These are phyloP conservation scores for Nemopilema nomurai DNA, from an alignment of 30 jellyfish, hydroid and myxozoan genomes.

Conservation along the genomic window DNA sequence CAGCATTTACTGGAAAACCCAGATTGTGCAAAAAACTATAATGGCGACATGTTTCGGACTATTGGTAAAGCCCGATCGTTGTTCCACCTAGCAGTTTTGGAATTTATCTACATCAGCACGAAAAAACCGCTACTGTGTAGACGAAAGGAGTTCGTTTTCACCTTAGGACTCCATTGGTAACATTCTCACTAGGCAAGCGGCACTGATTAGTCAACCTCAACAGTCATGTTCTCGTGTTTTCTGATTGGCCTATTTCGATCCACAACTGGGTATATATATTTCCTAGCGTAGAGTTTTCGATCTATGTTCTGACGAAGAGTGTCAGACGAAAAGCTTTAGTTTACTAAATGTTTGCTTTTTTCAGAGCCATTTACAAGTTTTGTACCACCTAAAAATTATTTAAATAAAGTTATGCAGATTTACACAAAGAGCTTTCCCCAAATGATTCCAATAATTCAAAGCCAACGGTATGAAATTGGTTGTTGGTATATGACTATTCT, in stretches of 20 bases:
- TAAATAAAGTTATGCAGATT: neutral
- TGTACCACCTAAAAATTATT: neutral
- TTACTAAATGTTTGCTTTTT: neutral
- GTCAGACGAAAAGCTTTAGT: neutral
- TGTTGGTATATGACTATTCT: neutral
- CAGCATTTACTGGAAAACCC: neutral
- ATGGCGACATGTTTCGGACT: neutral
- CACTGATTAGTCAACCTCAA: neutral
- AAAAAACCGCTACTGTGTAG: neutral
- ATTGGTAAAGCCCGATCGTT: neutral
- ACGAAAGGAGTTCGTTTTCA: neutral
- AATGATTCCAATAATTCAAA: neutral
- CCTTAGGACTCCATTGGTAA: neutral
- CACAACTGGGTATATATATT: neutral
- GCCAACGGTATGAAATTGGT: neutral
- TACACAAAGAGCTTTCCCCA: neutral
- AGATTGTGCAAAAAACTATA: neutral
- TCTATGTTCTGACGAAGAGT: neutral
- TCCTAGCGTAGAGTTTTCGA: neutral
- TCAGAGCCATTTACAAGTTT: neutral
- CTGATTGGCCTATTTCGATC: neutral
- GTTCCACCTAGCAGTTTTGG: neutral
- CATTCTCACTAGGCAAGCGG: neutral
- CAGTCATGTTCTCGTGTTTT: neutral
- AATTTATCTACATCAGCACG: neutral